Conservation (phyloP, 2,888 invertebrate genomes). For the Pegoplata infirma region DNA sequence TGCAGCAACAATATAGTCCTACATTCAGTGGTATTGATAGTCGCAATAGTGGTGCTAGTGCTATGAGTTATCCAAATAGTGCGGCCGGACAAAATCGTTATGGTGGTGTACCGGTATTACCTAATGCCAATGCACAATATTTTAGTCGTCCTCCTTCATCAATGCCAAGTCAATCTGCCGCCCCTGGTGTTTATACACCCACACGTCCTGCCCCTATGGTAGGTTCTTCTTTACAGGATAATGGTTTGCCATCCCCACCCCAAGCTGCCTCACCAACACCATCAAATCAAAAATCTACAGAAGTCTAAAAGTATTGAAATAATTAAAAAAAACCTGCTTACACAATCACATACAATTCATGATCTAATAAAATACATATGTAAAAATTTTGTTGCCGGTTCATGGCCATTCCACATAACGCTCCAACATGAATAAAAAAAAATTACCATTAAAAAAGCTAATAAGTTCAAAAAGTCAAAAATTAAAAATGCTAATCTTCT, state of each 20-base stretch:
- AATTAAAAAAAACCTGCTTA: background rate
- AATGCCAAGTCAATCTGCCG: conserved; percentile 63
- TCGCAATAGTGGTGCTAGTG: conserved; percentile 74
- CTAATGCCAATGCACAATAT: conserved; percentile 72
- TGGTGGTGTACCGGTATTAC: conserved; percentile 76
- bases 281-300: conserved; percentile 76
- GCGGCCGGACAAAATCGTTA: conserved; percentile 72
- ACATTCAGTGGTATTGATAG: conserved; percentile 77
- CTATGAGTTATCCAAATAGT: conserved; percentile 72
- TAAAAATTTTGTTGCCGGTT: background rate
- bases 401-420: background rate
- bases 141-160: conserved; percentile 72
- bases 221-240: conserved; percentile 72
- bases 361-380: background rate
- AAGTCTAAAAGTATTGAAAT: conserved; percentile 73
- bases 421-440: conserved; percentile 3
- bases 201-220: conserved; percentile 64
- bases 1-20: conserved; percentile 77
- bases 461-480: conserved; percentile 36
- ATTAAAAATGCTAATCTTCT: background rate
- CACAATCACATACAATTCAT: conserved; percentile 2
- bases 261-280: conserved; percentile 76
- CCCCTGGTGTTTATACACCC: conserved; percentile 60
- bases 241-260: conserved; percentile 75
- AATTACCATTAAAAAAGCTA: conserved; percentile 21